Conservation (phyloP, 2,888 invertebrate genomes). For the Dynastes grantii region DNA sequence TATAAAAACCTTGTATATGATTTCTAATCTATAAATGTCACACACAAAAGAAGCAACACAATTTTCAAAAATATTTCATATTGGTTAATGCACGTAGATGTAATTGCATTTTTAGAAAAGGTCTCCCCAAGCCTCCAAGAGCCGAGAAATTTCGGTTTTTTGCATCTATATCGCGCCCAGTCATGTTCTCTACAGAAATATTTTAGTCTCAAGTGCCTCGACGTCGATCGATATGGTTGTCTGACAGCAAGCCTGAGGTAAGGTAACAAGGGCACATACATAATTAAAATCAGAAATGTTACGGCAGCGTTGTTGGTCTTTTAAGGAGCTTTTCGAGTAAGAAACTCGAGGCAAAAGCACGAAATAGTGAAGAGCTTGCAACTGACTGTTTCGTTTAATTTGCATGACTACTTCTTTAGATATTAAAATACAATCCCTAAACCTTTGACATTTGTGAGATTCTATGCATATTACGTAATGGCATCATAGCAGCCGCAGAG, state of each 20-base stretch:
- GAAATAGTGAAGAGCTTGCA: constrained; percentile 22
- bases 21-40: too few relatives aligned
- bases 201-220: constrained; percentile 21
- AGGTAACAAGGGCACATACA: constrained; percentile 41
- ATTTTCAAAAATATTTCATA: neutral
- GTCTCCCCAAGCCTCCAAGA: neutral
- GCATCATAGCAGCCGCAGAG: neutral
- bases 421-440: constrained; percentile 20
- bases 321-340: constrained; percentile 33
- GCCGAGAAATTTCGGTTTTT: neutral
- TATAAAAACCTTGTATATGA: too few relatives aligned
- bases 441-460: neutral
- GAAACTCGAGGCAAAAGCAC: constrained; percentile 23
- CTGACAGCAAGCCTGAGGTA: constrained; percentile 35
- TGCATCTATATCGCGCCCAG: neutral
- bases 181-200: constrained; percentile 18
- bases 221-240: constrained; percentile 27
- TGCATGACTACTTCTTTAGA: constrained; percentile 26
- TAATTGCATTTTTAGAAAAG: neutral
- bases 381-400: constrained; percentile 27
- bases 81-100: neutral
- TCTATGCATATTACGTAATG: neutral
- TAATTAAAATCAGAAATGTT: constrained; percentile 42
- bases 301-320: constrained; percentile 29
- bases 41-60: neutral